Conservation (phyloP, 2,113 vertebrate genomes). For the Tretioscincus oriximinensis region DNA sequence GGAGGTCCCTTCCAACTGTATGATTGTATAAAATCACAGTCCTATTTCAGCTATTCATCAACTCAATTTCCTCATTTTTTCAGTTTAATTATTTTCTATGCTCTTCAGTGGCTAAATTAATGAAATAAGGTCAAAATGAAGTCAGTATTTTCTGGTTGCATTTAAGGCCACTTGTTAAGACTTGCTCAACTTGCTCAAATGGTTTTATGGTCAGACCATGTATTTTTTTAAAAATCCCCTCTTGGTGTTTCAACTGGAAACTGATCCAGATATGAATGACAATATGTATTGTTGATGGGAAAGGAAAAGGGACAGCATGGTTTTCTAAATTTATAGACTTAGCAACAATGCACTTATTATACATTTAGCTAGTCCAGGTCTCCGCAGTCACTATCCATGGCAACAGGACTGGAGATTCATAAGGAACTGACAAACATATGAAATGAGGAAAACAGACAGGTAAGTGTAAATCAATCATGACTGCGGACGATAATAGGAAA, state of each 20-base stretch:
- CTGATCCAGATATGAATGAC: background rate
- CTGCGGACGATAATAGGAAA: background rate
- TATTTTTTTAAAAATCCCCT: background rate
- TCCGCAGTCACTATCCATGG: background rate
- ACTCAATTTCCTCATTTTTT: background rate
- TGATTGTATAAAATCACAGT: too few relatives aligned
- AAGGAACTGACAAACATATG: background rate
- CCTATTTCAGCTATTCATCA: background rate
- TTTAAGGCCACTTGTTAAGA: too few relatives aligned
- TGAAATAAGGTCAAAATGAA: too few relatives aligned
- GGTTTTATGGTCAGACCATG: background rate
- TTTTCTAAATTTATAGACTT: background rate
- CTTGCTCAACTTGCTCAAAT: background rate
- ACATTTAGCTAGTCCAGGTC: background rate
- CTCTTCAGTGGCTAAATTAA: background rate
- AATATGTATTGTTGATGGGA: background rate
- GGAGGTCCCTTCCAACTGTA: too few relatives aligned
- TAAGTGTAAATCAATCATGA: background rate
- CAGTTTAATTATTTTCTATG: background rate
- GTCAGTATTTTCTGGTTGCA: too few relatives aligned
- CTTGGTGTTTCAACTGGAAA: background rate
- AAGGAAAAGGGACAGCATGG: background rate
- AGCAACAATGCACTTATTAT: background rate
- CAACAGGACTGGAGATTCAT: background rate
- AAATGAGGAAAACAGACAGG: background rate